These are phyloP conservation scores for Falco punctatus DNA, from an alignment of 2,113 vertebrate species.

Conservation along the genomic window DNA sequence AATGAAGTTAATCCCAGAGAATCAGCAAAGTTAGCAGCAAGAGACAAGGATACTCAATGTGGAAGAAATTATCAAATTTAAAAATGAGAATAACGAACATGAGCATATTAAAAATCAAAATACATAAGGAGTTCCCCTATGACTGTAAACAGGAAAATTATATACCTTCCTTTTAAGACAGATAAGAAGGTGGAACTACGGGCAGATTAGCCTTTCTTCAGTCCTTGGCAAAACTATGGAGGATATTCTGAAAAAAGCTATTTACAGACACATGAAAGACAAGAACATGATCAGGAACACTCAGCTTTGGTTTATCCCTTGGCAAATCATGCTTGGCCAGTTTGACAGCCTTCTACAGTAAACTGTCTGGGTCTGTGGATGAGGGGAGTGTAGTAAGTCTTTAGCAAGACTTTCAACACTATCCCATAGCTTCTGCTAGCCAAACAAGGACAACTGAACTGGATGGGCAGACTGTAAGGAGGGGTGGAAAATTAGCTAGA, in stretches of 20 bases:
- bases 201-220: not conserved
- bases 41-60: not conserved
- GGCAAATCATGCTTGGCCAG: not conserved
- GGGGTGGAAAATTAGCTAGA: not conserved
- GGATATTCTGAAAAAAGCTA: not conserved
- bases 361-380: not conserved
- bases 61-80: not conserved
- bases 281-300: not conserved
- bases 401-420: not conserved
- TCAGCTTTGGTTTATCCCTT: not conserved
- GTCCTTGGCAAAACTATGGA: not conserved
- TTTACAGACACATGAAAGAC: not conserved
- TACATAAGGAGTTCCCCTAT: not conserved
- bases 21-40: conserved; percentile 2
- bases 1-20: not conserved
- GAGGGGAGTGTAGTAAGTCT: not conserved
- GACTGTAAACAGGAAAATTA: not conserved
- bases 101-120: not conserved
- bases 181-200: not conserved
- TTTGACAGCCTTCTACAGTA: not conserved
- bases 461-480: not conserved
- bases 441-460: not conserved
- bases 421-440: not conserved
- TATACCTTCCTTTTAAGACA: not conserved
- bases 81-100: not conserved